Base-by-base conservation (phyloP, 2,797 vertebrate species). In the Parambassis ranga region DNA sequence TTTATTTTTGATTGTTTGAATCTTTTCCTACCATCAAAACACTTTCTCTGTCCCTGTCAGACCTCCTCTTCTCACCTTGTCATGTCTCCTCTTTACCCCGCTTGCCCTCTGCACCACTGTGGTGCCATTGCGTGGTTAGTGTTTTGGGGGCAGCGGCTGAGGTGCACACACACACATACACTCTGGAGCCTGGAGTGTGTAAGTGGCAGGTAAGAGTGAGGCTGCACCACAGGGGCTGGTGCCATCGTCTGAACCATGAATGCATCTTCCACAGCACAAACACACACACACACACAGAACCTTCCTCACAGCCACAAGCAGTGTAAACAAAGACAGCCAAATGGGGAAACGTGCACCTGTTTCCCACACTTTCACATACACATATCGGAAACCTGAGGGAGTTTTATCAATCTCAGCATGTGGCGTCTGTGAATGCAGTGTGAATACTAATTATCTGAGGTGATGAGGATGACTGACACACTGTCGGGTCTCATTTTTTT, bases 371-470 rank as follows among this genome's bases (percentile, higher is more conserved):
- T 37, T 32, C 43, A 71, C 41, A 52, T 57, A 46, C 48, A 61
- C 66, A 76, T 65, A 66, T 57, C 55, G 18, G 38, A 7, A 14
- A 55, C 70, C 67, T 49, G 36, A 63, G 77, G 81, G 79, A 72
- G 57, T 46, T 79, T 72, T 7, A 62, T 67, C 66, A 41, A 55
- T 66, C 69, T 47, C 65, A 60, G 67, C 65, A 26, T 48, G 49
- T 59, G 20, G 41, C 18, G 59, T 63, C 64, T 44, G 67, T 59
- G 66, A 76, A 60, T 70, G 70, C 56, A 58, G 58, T 23, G 75
- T 43, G 80, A 82, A 83, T 68, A 59, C 73, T 77, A 71, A 84
- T 85, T 62, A 74, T 16, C 23, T 3, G 58, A 69, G 55, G 49
- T 41, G 74, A 67, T 6, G 49, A 33, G 6, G 43, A 72, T 58